Conservation (phyloP, 2,888 invertebrate species). For the Synanthedon myopaeformis region DNA sequence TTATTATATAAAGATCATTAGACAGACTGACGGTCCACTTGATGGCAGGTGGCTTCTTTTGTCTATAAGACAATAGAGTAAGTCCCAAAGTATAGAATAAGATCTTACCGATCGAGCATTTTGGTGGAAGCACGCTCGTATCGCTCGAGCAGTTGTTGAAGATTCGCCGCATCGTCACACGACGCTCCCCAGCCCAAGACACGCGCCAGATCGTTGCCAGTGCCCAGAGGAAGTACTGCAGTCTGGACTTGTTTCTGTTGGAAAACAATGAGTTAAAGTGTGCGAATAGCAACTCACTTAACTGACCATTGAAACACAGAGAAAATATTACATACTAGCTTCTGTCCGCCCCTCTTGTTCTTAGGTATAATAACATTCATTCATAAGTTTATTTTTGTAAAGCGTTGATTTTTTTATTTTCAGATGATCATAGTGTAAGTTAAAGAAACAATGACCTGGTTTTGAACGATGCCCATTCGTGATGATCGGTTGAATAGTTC, state of each 20-base stretch:
- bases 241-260: slow-evolving; percentile 90
- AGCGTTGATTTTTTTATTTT: too few relatives aligned
- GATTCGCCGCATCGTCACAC: slow-evolving; percentile 94
- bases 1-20: too few relatives aligned
- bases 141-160: slow-evolving; percentile 90
- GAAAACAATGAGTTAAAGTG: neutral
- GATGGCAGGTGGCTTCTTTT: too few relatives aligned
- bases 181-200: slow-evolving; percentile 97
- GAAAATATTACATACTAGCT: neutral
- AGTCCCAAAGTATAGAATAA: neutral
- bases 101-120: slow-evolving; percentile 90
- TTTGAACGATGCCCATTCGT: too few relatives aligned
- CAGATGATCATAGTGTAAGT: too few relatives aligned
- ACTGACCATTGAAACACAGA: neutral
- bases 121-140: slow-evolving; percentile 98
- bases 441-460: too few relatives aligned
- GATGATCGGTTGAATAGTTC: too few relatives aligned
- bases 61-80: too few relatives aligned
- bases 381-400: too few relatives aligned
- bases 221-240: slow-evolving; percentile 94
- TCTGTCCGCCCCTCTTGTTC: neutral
- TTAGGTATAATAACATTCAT: too few relatives aligned
- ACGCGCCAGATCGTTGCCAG: slow-evolving; percentile 95
- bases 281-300: neutral
- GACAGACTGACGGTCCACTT: too few relatives aligned